Evolutionary conservation across 2,888 invertebrate genomes (phyloP), one percentile per base, ranked within the genome.

Genomic region (Himalopsyche anomala): DNA sequence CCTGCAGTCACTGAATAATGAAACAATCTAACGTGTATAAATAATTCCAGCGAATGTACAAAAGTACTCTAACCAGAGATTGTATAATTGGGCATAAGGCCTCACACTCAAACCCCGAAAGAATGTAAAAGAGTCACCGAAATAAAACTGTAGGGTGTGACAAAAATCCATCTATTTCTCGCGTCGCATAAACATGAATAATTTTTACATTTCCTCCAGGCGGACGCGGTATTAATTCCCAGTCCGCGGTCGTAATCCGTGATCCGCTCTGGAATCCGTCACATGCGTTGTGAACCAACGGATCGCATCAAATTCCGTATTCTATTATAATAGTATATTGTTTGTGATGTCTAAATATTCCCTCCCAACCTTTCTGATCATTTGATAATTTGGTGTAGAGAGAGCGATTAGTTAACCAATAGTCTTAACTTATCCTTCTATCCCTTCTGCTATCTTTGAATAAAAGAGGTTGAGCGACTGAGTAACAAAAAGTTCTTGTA

Each of bases 231-330:
- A 62, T 62, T 62, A 19, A 62, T 62, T 62, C 62, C 19, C 62
- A 62, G 62, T 62, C 62, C 62, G 62, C 62, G 62, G 62, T 62
- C 62, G 62, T 62, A 62, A 19, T 62, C 62, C 62, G 62, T 62
- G 62, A 62, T 62, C 62, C 62, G 62, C 62, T 62, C 62, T 19
- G 9, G 19, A 62, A 62, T 62, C 62, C 28, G 62, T 19, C 19
- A 62, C 19, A 9, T 19, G 19, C 62, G 62, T 8, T 62, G 8
- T 28, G 6, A 62, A 62, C 19, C 62, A 9, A 28, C 6, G 62
- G 62, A 19, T 19, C 62, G 62, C 62, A 28, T 4, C 51, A 51
- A 9, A 12, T 51, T 42, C 42, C 42, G 42, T 5, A 42, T 42
- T 6, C 4, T 5, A 42, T 42, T 42, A 28, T 28, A 28, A 28